phyloP scores from a whole-genome alignment of 2,797 vertebrate species.

The Pseudopleuronectes americanus region DNA sequence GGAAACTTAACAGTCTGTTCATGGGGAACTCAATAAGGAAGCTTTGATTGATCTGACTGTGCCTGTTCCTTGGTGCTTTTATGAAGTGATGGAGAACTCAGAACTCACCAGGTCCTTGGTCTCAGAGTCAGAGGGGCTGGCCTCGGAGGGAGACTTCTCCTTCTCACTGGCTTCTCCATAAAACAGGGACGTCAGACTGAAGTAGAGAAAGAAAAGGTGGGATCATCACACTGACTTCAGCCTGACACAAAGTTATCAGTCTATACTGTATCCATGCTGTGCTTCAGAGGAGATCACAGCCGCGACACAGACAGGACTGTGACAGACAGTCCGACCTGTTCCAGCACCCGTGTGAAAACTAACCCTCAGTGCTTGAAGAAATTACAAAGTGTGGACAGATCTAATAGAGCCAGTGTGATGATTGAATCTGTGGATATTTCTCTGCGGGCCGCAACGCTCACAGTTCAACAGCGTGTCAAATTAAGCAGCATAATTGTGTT shows the following conservation, averaged over 20 bases:
- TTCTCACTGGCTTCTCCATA: constrained; percentile 97
- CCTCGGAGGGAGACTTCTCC: constrained; percentile 95
- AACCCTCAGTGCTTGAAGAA: constrained; percentile 15
- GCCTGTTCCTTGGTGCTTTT: background rate
- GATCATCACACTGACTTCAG: constrained; percentile 5
- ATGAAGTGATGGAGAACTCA: constrained; percentile 16
- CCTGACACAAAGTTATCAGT: constrained; percentile 7
- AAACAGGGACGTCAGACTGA: constrained; percentile 94
- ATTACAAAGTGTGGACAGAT: constrained; percentile 8
- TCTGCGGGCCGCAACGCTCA: constrained; percentile 34
- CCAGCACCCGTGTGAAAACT: constrained; percentile 9
- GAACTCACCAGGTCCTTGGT: constrained; percentile 87
- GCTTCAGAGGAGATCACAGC: background rate
- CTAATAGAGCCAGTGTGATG: constrained; percentile 37
- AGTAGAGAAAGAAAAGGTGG: constrained; percentile 18
- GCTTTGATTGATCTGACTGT: constrained; percentile 11
- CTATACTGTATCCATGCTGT: background rate
- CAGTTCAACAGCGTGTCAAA: constrained; percentile 60
- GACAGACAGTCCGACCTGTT: constrained; percentile 5
- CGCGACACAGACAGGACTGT: background rate
- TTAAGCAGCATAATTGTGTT: constrained; percentile 66
- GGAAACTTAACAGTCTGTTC: background rate
- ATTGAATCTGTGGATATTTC: constrained; percentile 49
- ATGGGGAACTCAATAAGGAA: background rate
- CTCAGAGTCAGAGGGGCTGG: constrained; percentile 89